These are phyloP conservation scores for Spisula subtruncata DNA, from an alignment of 2,888 invertebrate species.

Conservation along the genomic window DNA sequence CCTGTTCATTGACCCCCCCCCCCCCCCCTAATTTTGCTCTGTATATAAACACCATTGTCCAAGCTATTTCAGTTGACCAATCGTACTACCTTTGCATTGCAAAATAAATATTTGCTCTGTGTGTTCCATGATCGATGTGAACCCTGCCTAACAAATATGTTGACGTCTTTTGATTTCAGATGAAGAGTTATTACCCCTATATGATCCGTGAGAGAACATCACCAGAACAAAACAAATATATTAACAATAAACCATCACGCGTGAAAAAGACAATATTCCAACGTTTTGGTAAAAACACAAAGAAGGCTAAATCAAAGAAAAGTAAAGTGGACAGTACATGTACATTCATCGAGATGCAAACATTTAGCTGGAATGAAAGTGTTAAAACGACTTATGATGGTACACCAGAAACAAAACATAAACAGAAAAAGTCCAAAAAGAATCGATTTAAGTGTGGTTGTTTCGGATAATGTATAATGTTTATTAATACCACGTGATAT, in stretches of 20 bases:
- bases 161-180: slow-evolving; percentile 63
- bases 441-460: slow-evolving; percentile 7
- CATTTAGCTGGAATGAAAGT: background rate
- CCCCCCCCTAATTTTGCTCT: too few relatives aligned
- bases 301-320: background rate
- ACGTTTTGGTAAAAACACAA: background rate
- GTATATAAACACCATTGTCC: too few relatives aligned
- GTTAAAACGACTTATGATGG: background rate
- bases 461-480: background rate
- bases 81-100: too few relatives aligned
- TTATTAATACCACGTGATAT: too few relatives aligned
- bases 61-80: too few relatives aligned
- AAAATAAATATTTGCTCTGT: too few relatives aligned
- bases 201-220: slow-evolving; percentile 68
- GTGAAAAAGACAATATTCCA: slow-evolving; percentile 17
- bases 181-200: slow-evolving; percentile 81
- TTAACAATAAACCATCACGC: background rate
- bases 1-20: too few relatives aligned
- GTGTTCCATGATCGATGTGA: too few relatives aligned
- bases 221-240: background rate
- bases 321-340: background rate
- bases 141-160: background rate
- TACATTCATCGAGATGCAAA: slow-evolving; percentile 13
- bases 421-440: background rate
- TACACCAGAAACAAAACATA: background rate